Conservation (phyloP, 2,888 invertebrate genomes). For the Pimpla rufipes region DNA sequence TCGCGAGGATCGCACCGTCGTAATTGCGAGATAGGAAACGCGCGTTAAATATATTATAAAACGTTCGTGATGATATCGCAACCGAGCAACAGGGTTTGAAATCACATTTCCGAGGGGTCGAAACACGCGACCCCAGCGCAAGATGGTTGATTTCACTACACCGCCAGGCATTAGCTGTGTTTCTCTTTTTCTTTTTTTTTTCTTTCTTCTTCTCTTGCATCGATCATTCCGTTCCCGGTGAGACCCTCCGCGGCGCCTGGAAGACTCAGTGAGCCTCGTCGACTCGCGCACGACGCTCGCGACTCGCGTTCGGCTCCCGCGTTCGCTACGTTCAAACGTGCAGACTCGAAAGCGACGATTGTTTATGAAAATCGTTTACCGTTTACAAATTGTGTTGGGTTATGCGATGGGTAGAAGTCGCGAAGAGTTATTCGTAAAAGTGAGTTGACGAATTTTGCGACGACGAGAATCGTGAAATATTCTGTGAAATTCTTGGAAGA, state of each 20-base stretch:
- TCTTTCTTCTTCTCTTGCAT: slow-evolving; percentile 61
- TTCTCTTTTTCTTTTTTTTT: slow-evolving; percentile 27
- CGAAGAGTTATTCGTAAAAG: slow-evolving; percentile 71
- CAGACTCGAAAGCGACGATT: background rate
- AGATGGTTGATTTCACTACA: slow-evolving; percentile 60
- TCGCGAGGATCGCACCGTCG: slow-evolving; percentile 10
- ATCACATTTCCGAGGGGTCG: slow-evolving; percentile 22
- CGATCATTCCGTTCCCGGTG: slow-evolving; percentile 69
- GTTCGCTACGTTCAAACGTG: slow-evolving; percentile 6
- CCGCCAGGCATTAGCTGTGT: slow-evolving; percentile 28
- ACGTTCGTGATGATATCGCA: slow-evolving; percentile 25
- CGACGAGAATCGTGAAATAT: no score
- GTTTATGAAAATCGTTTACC: slow-evolving; percentile 15
- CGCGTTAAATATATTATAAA: slow-evolving; percentile 29
- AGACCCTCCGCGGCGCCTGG: slow-evolving; percentile 61
- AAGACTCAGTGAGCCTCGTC: slow-evolving; percentile 61
- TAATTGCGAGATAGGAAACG: slow-evolving; percentile 25
- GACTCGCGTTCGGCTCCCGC: slow-evolving; percentile 38
- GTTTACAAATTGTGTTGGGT: slow-evolving; percentile 58
- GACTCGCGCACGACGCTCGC: slow-evolving; percentile 65
- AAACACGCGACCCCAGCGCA: slow-evolving; percentile 54
- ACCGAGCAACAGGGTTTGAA: slow-evolving; percentile 30
- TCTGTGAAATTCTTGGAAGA: slow-evolving; percentile 5
- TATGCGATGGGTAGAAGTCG: slow-evolving; percentile 77
- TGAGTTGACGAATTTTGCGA: slow-evolving; percentile 63